Evolutionary conservation across 2,888 invertebrate species (phyloP).

Genomic region (Lycophotia porphyrea): DNA sequence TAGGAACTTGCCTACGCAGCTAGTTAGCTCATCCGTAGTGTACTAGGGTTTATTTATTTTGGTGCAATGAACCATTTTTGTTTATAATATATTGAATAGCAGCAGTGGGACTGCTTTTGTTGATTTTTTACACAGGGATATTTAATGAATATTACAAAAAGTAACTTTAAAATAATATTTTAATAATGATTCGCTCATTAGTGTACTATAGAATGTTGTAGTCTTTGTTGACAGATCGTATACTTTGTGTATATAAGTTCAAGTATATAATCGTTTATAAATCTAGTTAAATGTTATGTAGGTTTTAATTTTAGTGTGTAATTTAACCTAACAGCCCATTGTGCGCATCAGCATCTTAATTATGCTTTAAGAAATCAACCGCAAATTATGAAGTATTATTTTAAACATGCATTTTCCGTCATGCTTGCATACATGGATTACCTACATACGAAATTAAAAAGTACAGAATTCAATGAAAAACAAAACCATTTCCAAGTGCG

Average conservation of each 20-base stretch:
- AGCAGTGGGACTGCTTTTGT: slow-evolving; percentile 50
- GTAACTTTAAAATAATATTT: slow-evolving; percentile 38
- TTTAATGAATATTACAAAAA: slow-evolving; percentile 47
- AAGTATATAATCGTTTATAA: slow-evolving; percentile 51
- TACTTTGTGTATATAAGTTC: slow-evolving; percentile 57
- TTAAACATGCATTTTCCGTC: slow-evolving; percentile 40
- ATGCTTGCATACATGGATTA: not conserved
- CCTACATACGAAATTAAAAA: not conserved
- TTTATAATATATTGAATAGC: slow-evolving; percentile 33
- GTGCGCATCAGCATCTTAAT: slow-evolving; percentile 29
- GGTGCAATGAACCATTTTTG: slow-evolving; percentile 53
- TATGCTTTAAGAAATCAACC: slow-evolving; percentile 21
- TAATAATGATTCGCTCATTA: slow-evolving; percentile 41
- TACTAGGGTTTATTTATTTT: slow-evolving; percentile 44
- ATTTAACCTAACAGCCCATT: slow-evolving; percentile 32
- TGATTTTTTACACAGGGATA: slow-evolving; percentile 55
- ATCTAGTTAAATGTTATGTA: slow-evolving; percentile 46
- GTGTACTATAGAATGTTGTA: slow-evolving; percentile 30
- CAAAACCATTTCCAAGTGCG: not conserved
- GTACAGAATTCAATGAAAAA: not conserved
- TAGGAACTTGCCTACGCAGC: not conserved
- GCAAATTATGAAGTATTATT: slow-evolving; percentile 43
- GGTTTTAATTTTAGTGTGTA: slow-evolving; percentile 56
- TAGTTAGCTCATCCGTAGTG: slow-evolving; percentile 19
- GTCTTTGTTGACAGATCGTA: slow-evolving; percentile 49